Evolutionary conservation across 2,888 invertebrate species (phyloP), one percentile per base, ranked within the genome.

Genomic region (Saturnia pavonia): DNA sequence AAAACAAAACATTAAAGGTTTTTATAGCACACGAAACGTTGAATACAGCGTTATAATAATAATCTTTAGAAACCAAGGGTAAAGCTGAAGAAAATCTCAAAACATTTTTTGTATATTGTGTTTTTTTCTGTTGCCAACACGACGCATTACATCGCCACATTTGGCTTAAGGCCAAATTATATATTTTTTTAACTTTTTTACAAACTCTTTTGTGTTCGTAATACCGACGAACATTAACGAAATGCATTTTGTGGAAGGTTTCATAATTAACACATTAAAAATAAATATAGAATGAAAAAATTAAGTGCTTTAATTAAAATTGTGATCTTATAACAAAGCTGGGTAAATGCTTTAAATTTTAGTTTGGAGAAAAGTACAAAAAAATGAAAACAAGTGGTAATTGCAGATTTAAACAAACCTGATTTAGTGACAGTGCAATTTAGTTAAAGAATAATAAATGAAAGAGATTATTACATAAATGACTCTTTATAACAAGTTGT

Each of bases 141-240:
- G 19, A 8, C 19, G 34, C 34, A n/a, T 65, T 65, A 40, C 40
- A 65, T n/a, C 7, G 65, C 65, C 40, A 65, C 40, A 34, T 40
- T 40, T 65, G 65, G 65, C 65, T 65, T 65, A 19, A 40, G 8
- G 16, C 65, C 65, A 65, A 65, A 65, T 65, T 40, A 40, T 65
- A n/a, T 65, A 40, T 65, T 65, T 40, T 57, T 65, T 65, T 65
- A 16, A 11, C 65, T 40, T 40, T 65, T 65, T 8, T 40, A 40
- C 19, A 65, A 65, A 65, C 7, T n/a, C 65, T 65, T 57, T 65
- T 65, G 65, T 9, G 19, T 40, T n/a, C 19, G n/a, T 65, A 40
- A 65, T 19, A n/a, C 40, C 40, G 40, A 65, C 40, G 19, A 9
- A 65, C 65, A 40, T 40, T 40, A 65, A 19, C 27, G 60, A 63